Evolutionary conservation across 2,113 vertebrate species (phyloP).

Genomic region (Xiphias gladius): DNA sequence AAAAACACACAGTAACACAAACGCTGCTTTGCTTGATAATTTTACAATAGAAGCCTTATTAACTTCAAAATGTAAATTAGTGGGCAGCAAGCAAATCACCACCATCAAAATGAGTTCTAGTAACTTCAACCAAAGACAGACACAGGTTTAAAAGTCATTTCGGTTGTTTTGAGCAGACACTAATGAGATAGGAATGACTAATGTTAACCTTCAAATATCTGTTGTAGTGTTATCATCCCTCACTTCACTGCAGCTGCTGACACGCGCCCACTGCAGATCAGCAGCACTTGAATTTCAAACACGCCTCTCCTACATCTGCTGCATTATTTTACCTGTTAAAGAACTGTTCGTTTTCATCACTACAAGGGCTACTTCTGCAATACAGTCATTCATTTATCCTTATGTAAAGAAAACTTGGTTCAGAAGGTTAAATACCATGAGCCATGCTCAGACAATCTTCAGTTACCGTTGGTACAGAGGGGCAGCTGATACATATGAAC

Average conservation of each 20-base stretch:
- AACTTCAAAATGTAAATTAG: neutral
- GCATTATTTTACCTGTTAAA: conserved; percentile 20
- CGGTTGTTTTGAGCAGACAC: conserved; percentile 24
- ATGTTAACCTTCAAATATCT: conserved; percentile 51
- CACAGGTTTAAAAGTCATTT: conserved; percentile 37
- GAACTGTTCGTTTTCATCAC: conserved; percentile 28
- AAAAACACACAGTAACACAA: conserved; percentile 6
- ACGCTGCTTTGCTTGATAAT: neutral
- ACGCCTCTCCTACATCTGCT: conserved; percentile 12
- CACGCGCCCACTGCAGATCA: conserved; percentile 38
- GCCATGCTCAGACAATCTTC: conserved; percentile 11
- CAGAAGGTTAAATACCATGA: conserved; percentile 28
- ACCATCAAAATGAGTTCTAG: neutral
- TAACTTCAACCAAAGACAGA: conserved; percentile 20
- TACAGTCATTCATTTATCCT: conserved; percentile 12
- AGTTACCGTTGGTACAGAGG: neutral
- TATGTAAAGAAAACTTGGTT: conserved; percentile 16
- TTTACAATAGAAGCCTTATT: conserved; percentile 8
- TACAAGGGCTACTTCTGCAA: conserved; percentile 1
- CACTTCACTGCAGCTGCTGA: conserved; percentile 18
- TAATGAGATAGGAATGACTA: conserved; percentile 46
- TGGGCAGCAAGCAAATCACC: neutral
- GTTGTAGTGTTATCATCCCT: conserved; percentile 38
- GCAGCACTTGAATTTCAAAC: conserved; percentile 35
- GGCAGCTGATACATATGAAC: conserved; percentile 11